Percentiles rank a stretch among this genome's conserved stretches.
These are phyloP conservation scores for Centropus bengalensis DNA, from an alignment of 2,113 vertebrate species.

Conservation along the genomic window DNA sequence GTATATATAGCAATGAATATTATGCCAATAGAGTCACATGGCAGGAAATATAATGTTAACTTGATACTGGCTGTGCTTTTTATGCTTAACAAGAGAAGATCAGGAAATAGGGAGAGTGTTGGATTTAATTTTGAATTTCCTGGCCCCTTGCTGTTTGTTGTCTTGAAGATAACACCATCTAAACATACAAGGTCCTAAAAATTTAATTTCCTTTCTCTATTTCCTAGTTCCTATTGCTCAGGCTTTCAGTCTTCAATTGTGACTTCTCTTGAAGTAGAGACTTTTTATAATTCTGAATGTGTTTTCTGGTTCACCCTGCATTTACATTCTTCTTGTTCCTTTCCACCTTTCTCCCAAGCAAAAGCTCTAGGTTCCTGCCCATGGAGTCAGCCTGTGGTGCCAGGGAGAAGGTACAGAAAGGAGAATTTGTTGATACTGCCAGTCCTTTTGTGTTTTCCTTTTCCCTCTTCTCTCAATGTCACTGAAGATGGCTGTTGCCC, in stretches of 20 bases:
- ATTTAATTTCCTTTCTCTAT: conserved; percentile 66
- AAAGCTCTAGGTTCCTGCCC: background rate
- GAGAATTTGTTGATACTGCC: background rate
- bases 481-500: background rate
- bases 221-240: conserved; percentile 25
- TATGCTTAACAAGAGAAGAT: conserved; percentile 54
- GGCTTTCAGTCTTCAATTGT: background rate
- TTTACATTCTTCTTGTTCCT: conserved; percentile 32
- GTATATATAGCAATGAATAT: background rate
- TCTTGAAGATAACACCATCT: conserved; percentile 56
- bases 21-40: background rate
- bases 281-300: conserved; percentile 15
- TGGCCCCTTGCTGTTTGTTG: conserved; percentile 34
- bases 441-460: background rate
- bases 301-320: background rate
- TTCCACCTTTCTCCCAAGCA: background rate
- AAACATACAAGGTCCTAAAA: conserved; percentile 41
- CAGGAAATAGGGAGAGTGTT: conserved; percentile 61
- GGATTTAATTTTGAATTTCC: conserved; percentile 59
- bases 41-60: conserved; percentile 47
- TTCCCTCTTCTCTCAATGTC: background rate
- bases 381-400: background rate
- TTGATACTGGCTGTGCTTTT: conserved; percentile 32
- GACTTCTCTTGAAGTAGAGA: background rate
- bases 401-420: background rate